Percentiles rank a stretch among this genome's conserved stretches.
Conservation (phyloP, 2,797 vertebrate genomes). For the Cirrhinus mrigala region DNA sequence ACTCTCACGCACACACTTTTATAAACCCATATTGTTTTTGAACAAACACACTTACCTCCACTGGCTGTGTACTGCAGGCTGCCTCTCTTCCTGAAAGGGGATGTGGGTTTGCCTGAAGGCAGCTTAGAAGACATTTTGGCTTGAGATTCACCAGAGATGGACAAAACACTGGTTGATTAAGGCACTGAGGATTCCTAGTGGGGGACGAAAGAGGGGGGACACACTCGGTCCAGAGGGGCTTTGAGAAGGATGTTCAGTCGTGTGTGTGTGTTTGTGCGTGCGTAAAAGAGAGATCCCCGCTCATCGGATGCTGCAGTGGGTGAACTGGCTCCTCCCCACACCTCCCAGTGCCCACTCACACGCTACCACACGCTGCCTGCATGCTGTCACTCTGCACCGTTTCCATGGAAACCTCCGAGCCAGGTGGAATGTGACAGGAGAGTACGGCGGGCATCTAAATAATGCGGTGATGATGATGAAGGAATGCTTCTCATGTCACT, state of each 20-base stretch:
- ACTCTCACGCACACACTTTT: neutral
- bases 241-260: constrained; percentile 66
- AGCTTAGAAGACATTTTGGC: constrained; percentile 79
- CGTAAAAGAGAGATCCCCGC: constrained; percentile 49
- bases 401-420: constrained; percentile 76
- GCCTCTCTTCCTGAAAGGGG: constrained; percentile 88
- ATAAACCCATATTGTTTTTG: constrained; percentile 5
- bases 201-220: constrained; percentile 40
- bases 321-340: constrained; percentile 72
- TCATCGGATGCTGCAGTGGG: constrained; percentile 69
- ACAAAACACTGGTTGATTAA: constrained; percentile 33
- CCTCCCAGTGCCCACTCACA: constrained; percentile 64
- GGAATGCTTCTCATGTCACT: constrained; percentile 7
- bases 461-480: constrained; percentile 1
- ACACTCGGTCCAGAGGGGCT: constrained; percentile 62
- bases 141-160: constrained; percentile 45
- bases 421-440: constrained; percentile 39
- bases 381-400: constrained; percentile 65
- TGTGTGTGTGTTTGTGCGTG: constrained; percentile 58
- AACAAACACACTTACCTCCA: constrained; percentile 82
- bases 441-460: neutral
- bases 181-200: constrained; percentile 39
- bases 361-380: constrained; percentile 55
- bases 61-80: constrained; percentile 85
- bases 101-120: constrained; percentile 78